phyloP scores from a whole-genome alignment of 2,113 vertebrate genomes.

The Sander vitreus region DNA sequence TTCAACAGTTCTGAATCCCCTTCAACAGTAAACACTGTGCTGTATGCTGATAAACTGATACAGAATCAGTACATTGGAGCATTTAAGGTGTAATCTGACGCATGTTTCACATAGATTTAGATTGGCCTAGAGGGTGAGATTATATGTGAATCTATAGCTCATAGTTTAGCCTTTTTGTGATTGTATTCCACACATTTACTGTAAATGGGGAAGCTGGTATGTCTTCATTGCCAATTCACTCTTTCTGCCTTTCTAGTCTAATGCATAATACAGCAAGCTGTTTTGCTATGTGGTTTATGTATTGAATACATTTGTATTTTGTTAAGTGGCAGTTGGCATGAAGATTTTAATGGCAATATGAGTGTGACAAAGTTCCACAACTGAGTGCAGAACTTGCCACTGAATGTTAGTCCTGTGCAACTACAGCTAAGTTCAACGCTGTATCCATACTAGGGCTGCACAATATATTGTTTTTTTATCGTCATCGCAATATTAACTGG shows the following conservation, averaged over 20 bases:
- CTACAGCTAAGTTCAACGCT: background rate
- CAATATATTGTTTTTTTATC: no score
- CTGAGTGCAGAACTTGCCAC: conserved; percentile 14
- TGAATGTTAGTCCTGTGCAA: background rate
- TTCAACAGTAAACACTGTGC: conserved; percentile 19
- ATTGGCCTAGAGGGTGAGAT: conserved; percentile 56
- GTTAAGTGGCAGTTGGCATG: conserved; percentile 32
- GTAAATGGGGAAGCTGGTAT: conserved; percentile 9
- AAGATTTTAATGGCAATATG: conserved; percentile 33
- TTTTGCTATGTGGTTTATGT: conserved; percentile 7
- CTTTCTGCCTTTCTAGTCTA: conserved; percentile 14
- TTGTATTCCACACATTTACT: conserved; percentile 18
- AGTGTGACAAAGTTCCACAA: conserved; percentile 30
- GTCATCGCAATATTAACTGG: no score
- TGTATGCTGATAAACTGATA: conserved; percentile 43
- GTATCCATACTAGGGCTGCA: background rate
- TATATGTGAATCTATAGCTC: conserved; percentile 50
- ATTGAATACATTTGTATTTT: conserved; percentile 44
- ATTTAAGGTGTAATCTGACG: conserved; percentile 15
- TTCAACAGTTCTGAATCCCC: conserved; percentile 17
- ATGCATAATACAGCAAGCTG: background rate
- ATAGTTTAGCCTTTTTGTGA: conserved; percentile 34
- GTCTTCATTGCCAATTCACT: conserved; percentile 13
- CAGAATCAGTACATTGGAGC: background rate
- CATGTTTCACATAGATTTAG: conserved; percentile 54